phyloP scores from a whole-genome alignment of 2,888 invertebrate species.

The Drosophila mulleri region DNA sequence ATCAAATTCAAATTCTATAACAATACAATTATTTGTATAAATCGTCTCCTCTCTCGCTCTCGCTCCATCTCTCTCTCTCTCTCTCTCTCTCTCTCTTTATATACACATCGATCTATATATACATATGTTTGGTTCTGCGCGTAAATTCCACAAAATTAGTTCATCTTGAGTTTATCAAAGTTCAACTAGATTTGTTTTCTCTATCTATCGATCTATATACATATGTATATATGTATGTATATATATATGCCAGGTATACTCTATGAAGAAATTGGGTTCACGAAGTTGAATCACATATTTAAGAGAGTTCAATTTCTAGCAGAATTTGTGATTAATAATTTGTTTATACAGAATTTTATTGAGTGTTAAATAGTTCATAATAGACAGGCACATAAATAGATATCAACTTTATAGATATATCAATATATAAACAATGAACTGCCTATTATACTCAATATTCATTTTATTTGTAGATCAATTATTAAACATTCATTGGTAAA shows the following conservation, averaged over 20 bases:
- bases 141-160: slow-evolving; percentile 9
- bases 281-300: not conserved
- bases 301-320: not conserved
- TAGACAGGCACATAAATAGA: not conserved
- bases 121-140: not conserved
- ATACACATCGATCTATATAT: slow-evolving; percentile 1
- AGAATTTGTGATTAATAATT: not conserved
- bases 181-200: slow-evolving; percentile 2
- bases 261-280: not conserved
- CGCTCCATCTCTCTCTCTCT: not conserved
- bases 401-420: not conserved
- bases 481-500: not conserved
- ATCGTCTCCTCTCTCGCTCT: not conserved
- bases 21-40: slow-evolving; percentile 21
- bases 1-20: slow-evolving; percentile 48
- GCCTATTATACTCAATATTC: not conserved
- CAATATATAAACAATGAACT: not conserved
- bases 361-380: not conserved
- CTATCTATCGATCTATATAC: not conserved
- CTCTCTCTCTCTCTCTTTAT: not conserved
- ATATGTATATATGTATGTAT: not conserved
- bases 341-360: not conserved
- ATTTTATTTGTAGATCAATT: not conserved
- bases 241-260: not conserved
- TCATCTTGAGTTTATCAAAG: slow-evolving; percentile 14